Conservation (phyloP, 1,140 invertebrate species). For the Drosophila ohnishii region DNA sequence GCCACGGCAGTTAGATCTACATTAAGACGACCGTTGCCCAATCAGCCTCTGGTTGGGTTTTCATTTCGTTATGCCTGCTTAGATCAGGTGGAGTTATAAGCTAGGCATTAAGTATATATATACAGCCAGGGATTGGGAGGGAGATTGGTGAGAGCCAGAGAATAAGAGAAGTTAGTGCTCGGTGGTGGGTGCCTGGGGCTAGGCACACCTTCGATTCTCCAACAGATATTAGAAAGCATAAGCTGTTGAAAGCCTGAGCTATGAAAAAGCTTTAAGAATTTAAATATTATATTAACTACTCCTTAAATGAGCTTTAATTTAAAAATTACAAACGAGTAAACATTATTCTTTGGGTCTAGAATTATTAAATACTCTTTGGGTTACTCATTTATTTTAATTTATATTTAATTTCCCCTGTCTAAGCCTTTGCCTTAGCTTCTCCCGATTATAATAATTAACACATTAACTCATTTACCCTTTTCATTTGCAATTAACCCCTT, state of each 20-base stretch:
- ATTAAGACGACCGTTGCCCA: slow-evolving; percentile 31
- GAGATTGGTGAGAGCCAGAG: background rate
- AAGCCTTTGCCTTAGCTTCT: background rate
- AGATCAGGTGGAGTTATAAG: slow-evolving; percentile 19
- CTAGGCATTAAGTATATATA: background rate
- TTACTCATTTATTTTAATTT: background rate
- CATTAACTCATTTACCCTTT: slow-evolving; percentile 12
- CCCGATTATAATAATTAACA: slow-evolving; percentile 3
- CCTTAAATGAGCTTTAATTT: background rate
- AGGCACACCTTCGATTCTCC: background rate
- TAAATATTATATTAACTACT: background rate
- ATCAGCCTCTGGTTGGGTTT: slow-evolving; percentile 8
- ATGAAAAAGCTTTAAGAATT: background rate
- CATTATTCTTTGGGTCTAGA: too few relatives aligned
- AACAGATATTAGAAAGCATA: background rate
- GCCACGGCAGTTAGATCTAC: slow-evolving; percentile 28
- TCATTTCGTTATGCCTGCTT: slow-evolving; percentile 13
- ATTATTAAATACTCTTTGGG: too few relatives aligned
- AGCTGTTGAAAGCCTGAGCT: background rate
- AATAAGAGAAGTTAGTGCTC: background rate
- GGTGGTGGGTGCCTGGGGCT: background rate
- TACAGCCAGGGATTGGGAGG: background rate
- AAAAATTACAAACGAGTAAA: background rate
- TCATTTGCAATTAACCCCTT: background rate
- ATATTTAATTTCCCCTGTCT: background rate